Evolutionary conservation across 2,797 vertebrate genomes (phyloP), one percentile per base, ranked within the genome.

Genomic region (Cyprinella venusta): DNA sequence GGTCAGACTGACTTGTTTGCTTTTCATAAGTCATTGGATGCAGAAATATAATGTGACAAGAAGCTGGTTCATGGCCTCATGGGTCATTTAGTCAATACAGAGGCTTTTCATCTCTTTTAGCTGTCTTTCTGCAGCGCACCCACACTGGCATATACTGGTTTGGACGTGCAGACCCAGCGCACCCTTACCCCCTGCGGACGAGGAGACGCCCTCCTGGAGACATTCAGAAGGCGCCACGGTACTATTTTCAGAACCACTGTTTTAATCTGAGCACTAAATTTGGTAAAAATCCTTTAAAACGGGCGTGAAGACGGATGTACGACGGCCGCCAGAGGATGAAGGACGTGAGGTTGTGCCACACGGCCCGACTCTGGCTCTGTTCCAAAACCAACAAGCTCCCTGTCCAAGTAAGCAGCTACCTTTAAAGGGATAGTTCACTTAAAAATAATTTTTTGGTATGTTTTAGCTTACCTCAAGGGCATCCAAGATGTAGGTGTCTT

Each of bases 181-280:
- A 21, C 54, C 50, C 26, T 16, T 8, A 38, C 64, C 75, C 71
- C 50, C 33, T 40, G 50, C 24, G 6, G 50, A 42, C 6, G 13
- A 19, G 74, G 67, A 72, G 40, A 21, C 79, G 24, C 78, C 26
- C 65, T 19, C 18, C 30, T 52, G 77, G 72, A 8, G 86, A 52
- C 48, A 26, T 30, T 76, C 69, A 5, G 48, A 77, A 48, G 63
- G 71, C 24, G 54, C 38, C 16, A 36, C 4, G 16, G 16, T 36
- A 59, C 52, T 86, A 74, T 86, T 86, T 81, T 79, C 76, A 76
- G 52, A 72, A 7, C 40, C 52, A 48, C 45, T 45, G n/a, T 71
- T 63, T 84, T 61, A 74, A 72, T 72, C 26, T 1, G 9, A 74
- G 88, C 81, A 54, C 54, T 79, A 48, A 76, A 69, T 68, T n/a